These are phyloP conservation scores for Archivesica marissinica DNA, from an alignment of 1,140 invertebrate genomes.

Conservation along the genomic window DNA sequence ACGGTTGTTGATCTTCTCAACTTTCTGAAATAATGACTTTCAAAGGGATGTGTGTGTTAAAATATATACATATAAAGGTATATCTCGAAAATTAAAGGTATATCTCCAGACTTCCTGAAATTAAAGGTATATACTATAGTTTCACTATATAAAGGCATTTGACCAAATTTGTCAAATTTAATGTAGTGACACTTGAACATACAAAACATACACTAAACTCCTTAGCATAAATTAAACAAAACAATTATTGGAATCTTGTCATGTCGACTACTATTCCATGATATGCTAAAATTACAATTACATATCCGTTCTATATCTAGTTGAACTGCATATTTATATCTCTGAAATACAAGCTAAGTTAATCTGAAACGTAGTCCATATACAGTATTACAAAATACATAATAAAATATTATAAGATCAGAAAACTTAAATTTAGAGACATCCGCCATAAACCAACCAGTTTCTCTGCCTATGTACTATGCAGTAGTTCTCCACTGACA, in stretches of 20 bases:
- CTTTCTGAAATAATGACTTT: too few relatives aligned
- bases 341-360: background rate
- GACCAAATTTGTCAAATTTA: background rate
- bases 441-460: too few relatives aligned
- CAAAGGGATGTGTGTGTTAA: too few relatives aligned
- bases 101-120: too few relatives aligned
- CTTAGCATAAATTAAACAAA: background rate
- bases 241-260: background rate
- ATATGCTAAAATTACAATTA: background rate
- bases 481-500: background rate
- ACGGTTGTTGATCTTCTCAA: too few relatives aligned
- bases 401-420: background rate
- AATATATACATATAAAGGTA: too few relatives aligned
- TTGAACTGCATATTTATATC: background rate
- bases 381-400: background rate
- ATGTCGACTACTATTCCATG: background rate
- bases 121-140: background rate
- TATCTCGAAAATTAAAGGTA: too few relatives aligned
- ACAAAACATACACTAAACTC: background rate
- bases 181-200: background rate
- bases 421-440: too few relatives aligned
- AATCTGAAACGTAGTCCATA: background rate
- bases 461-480: background rate
- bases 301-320: background rate
- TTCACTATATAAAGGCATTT: background rate